A percentile compares a stretch with the other conserved stretches of the same genome.
phyloP scores from a whole-genome alignment of 1,140 invertebrate genomes.

The Cardiocondyla obscurior region DNA sequence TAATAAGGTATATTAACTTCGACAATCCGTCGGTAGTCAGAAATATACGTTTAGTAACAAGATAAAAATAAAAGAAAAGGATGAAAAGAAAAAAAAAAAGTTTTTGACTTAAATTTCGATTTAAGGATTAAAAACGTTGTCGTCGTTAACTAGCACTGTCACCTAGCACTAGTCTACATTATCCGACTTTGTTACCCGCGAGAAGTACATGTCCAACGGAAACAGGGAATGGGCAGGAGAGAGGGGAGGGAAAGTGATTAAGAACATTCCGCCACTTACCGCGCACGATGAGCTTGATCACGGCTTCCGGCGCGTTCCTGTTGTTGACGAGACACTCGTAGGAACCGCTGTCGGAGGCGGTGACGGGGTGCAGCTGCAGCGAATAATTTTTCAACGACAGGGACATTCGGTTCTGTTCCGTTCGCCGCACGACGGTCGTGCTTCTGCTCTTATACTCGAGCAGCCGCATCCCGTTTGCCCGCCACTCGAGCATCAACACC shows the following conservation, averaged over 20 bases:
- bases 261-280: constrained; percentile 81
- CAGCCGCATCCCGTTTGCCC: constrained; percentile 80
- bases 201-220: not conserved
- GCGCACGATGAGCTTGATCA: constrained; percentile 87
- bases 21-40: too few relatives aligned
- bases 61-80: not conserved
- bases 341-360: constrained; percentile 86
- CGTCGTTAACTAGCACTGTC: constrained; percentile 1
- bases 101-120: not conserved
- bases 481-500: constrained; percentile 87
- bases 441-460: constrained; percentile 85
- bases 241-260: not conserved
- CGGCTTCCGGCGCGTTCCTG: constrained; percentile 86
- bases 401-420: constrained; percentile 84
- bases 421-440: constrained; percentile 82
- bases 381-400: constrained; percentile 86
- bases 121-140: not conserved
- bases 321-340: constrained; percentile 89
- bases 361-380: constrained; percentile 86
- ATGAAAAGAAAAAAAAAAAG: not conserved
- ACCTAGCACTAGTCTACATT: not conserved
- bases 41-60: too few relatives aligned
- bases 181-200: not conserved
- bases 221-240: not conserved
- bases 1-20: too few relatives aligned